Base-by-base conservation (phyloP, 2,113 vertebrate species). In the Oreochromis tanganicae region DNA sequence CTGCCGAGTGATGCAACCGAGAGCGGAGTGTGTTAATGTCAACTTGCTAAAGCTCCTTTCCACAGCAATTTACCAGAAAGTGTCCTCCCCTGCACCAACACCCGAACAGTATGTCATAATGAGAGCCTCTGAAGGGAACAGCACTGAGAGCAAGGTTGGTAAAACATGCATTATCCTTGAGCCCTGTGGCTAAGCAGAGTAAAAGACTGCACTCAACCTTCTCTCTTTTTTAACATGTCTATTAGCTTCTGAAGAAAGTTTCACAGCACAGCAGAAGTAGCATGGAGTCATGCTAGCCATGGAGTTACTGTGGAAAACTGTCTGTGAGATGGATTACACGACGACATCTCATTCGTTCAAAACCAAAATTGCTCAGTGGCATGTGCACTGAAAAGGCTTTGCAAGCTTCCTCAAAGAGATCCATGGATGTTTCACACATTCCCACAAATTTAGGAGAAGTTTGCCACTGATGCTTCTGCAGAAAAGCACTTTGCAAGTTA, bases 21-120 rank as follows among this genome's bases (percentile, higher is more conserved):
- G 83, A 86, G 55, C 14, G 16, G 73, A 89, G 81, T 68, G 57
- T 87, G 43, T 71, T 88, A 48, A 90, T 88, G 89, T 83, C 88
- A 96, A 91, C 85, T 90, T 91, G 85, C 86, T 91, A 83, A 57
- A 91, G 83, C 88, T 87, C 57, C 61, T 87, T 91, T 85, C 50
- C 55, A 80, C 82, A 87, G 80, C 59, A 88, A 92, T 85, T 87
- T 89, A 83, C 36, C 73, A 52, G 27, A 84, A 89, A 55, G 73
- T 80, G 57, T 88, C 32, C 43, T 86, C 32, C 12, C 36, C 61
- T 87, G 75, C 16, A 59, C 34, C 29, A 34, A 54, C 32, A 63
- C 41, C 59, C 16, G 10, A 85, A 84, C 81, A 4, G 57, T 92
- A 86, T 88, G 84, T 89, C 82, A 89, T 87, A 91, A 90, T 85